Percentiles rank a stretch among this genome's conserved stretches.
Conservation (phyloP, 1,140 invertebrate species). For the Laupala kohalensis region DNA sequence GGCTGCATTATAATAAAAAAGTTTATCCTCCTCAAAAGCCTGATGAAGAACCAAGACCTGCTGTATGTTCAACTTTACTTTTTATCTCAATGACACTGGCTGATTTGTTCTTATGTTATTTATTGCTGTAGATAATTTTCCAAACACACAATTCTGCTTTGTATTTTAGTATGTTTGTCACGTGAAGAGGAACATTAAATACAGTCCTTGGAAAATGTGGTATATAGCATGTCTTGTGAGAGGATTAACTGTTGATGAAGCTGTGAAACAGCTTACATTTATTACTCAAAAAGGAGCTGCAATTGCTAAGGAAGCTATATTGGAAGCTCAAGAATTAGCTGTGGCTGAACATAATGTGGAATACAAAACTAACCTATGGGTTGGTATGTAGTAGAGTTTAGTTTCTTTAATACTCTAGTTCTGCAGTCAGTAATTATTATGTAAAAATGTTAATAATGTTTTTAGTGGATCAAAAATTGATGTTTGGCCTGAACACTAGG, state of each 20-base stretch:
- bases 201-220: conserved; percentile 84
- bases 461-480: no score
- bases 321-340: conserved; percentile 81
- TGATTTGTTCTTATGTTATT: neutral
- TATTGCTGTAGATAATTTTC: neutral
- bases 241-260: conserved; percentile 88
- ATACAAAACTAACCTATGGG: conserved; percentile 90
- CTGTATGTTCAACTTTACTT: conserved; percentile 43
- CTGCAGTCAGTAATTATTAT: no score
- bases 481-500: no score
- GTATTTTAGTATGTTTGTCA: conserved; percentile 72
- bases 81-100: neutral
- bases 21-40: conserved; percentile 62
- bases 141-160: conserved; percentile 17
- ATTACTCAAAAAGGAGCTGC: conserved; percentile 68
- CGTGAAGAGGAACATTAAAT: conserved; percentile 69
- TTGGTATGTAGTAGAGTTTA: conserved; percentile 74
- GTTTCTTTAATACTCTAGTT: neutral
- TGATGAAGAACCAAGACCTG: conserved; percentile 63
- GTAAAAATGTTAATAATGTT: no score
- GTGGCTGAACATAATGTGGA: conserved; percentile 85
- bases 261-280: conserved; percentile 78
- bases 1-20: conserved; percentile 47
- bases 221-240: conserved; percentile 74
- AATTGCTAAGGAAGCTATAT: conserved; percentile 62